phyloP scores from a whole-genome alignment of 2,888 invertebrate species.

The Ecdyonurus torrentis region DNA sequence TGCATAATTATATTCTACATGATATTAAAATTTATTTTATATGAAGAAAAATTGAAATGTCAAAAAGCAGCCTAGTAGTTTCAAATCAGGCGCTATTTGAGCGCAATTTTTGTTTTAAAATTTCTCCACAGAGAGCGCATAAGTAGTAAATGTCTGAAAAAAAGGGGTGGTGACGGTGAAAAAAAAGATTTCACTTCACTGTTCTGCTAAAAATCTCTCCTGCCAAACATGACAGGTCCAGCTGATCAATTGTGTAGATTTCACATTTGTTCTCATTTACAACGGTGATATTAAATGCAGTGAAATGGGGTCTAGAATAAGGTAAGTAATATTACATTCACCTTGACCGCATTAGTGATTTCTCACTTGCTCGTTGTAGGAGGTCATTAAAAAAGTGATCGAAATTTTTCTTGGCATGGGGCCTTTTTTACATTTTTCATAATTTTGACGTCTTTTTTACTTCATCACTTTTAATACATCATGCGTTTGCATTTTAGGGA shows the following conservation, averaged over 20 bases:
- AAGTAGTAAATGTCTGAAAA: no score
- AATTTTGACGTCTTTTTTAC: background rate
- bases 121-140: no score
- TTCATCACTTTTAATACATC: background rate
- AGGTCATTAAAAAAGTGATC: background rate
- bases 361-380: background rate
- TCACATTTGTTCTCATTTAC: background rate
- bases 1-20: no score
- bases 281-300: background rate
- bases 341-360: background rate
- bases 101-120: no score
- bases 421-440: no score
- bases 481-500: conserved; percentile 33
- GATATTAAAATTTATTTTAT: no score
- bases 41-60: no score
- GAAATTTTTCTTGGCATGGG: background rate
- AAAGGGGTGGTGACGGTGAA: background rate
- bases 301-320: background rate
- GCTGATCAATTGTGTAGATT: background rate
- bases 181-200: background rate
- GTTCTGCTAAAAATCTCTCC: background rate
- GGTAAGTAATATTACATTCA: background rate
- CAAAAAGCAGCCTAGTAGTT: no score
- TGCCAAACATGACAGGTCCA: background rate
- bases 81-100: no score